Conservation (phyloP, 2,888 invertebrate species). For the Drosophila meridiana region DNA sequence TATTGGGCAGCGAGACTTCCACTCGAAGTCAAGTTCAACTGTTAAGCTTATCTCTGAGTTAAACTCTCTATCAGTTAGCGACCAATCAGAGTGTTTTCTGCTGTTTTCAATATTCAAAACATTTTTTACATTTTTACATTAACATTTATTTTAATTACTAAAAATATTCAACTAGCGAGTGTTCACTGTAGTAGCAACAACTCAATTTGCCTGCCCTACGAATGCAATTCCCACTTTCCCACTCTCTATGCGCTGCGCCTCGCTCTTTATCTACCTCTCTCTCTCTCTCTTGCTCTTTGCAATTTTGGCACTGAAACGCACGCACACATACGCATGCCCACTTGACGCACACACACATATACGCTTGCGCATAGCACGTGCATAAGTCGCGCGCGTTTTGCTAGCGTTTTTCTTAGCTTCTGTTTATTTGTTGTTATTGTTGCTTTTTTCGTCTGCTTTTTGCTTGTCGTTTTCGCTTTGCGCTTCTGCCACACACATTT, state of each 20-base stretch:
- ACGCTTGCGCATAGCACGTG: slow-evolving; percentile 16
- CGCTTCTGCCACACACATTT: slow-evolving; percentile 49
- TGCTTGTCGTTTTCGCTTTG: slow-evolving; percentile 21
- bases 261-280: background rate
- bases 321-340: background rate
- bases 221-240: background rate
- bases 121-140: too few relatives aligned
- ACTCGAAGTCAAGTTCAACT: too few relatives aligned
- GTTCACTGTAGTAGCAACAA: background rate
- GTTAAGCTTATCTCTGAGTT: too few relatives aligned
- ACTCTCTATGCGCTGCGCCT: background rate
- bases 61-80: too few relatives aligned
- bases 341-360: background rate
- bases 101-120: too few relatives aligned
- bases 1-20: too few relatives aligned
- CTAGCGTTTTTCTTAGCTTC: slow-evolving; percentile 32
- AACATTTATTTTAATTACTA: too few relatives aligned
- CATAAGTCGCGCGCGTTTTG: slow-evolving; percentile 49
- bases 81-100: too few relatives aligned
- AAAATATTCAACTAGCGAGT: too few relatives aligned
- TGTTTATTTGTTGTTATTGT: background rate
- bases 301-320: background rate
- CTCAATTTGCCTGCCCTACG: background rate
- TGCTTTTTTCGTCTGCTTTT: background rate
- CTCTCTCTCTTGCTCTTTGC: background rate